Evolutionary conservation across 2,113 vertebrate genomes (phyloP).

Genomic region (Microtus pennsylvanicus): DNA sequence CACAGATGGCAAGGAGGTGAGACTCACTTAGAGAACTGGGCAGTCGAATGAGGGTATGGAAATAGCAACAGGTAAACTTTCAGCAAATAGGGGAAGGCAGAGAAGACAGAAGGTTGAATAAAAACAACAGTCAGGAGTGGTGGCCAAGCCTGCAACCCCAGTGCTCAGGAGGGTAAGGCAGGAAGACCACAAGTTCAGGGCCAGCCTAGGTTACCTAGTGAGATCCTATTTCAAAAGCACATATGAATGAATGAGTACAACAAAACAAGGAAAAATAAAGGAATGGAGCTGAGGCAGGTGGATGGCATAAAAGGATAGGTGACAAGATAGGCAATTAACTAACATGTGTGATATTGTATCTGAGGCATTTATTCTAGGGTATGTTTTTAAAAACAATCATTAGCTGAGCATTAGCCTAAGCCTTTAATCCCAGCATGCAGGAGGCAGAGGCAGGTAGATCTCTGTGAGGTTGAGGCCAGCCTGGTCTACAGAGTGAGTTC

Average conservation of each 20-base stretch:
- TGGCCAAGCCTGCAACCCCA: not conserved
- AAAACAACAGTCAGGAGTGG: not conserved
- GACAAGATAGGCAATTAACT: not conserved
- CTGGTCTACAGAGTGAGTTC: not conserved
- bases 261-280: not conserved
- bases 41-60: not conserved
- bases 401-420: not conserved
- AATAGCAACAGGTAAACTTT: not conserved
- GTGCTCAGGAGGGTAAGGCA: not conserved
- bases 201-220: not conserved
- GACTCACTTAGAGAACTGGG: not conserved
- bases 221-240: not conserved
- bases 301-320: not conserved
- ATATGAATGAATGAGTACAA: not conserved
- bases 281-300: not conserved
- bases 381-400: not conserved
- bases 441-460: not conserved
- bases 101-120: not conserved
- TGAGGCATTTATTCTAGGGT: not conserved
- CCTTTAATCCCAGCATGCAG: not conserved
- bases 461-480: not conserved
- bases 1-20: not conserved
- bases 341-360: fast-evolving
- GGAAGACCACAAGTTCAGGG: not conserved
- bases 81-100: not conserved